Conservation (phyloP, 1,140 invertebrate genomes). For the Luehdorfia chinensis region DNA sequence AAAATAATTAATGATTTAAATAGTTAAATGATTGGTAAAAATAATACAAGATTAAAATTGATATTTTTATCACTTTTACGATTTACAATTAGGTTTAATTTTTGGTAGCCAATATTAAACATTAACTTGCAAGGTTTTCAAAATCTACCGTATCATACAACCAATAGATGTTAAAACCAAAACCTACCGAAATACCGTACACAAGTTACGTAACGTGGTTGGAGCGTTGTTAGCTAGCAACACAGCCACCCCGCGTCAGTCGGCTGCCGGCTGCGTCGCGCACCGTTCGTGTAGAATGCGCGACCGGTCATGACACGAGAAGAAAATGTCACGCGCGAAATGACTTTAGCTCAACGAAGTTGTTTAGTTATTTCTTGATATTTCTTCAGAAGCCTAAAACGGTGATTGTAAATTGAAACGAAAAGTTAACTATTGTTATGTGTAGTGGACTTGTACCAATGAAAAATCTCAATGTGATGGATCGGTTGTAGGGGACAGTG, state of each 20-base stretch:
- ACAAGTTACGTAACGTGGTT: conserved; percentile 38
- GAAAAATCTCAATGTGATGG: conserved; percentile 31
- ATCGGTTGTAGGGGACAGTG: conserved; percentile 37
- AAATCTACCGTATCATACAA: too few relatives aligned
- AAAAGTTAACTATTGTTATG: not conserved
- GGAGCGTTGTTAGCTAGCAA: conserved; percentile 25
- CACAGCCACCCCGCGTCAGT: conserved; percentile 43
- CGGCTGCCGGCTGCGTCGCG: conserved; percentile 42
- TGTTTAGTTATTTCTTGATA: conserved; percentile 16
- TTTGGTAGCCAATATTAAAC: too few relatives aligned
- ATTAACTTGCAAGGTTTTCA: too few relatives aligned
- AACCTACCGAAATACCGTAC: conserved; percentile 14
- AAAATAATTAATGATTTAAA: too few relatives aligned
- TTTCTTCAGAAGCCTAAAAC: not conserved
- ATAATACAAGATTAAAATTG: too few relatives aligned
- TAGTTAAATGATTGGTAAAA: too few relatives aligned
- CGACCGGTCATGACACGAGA: conserved; percentile 39
- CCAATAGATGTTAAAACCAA: too few relatives aligned
- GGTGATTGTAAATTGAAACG: conserved; percentile 3
- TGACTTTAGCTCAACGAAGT: conserved; percentile 35
- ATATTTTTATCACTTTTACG: too few relatives aligned
- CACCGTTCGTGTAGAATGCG: conserved; percentile 42
- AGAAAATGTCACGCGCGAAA: conserved; percentile 39
- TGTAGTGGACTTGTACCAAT: conserved; percentile 4
- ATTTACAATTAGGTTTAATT: too few relatives aligned